Conservation (phyloP, 2,797 vertebrate species). For the Lepus oiostolus region DNA sequence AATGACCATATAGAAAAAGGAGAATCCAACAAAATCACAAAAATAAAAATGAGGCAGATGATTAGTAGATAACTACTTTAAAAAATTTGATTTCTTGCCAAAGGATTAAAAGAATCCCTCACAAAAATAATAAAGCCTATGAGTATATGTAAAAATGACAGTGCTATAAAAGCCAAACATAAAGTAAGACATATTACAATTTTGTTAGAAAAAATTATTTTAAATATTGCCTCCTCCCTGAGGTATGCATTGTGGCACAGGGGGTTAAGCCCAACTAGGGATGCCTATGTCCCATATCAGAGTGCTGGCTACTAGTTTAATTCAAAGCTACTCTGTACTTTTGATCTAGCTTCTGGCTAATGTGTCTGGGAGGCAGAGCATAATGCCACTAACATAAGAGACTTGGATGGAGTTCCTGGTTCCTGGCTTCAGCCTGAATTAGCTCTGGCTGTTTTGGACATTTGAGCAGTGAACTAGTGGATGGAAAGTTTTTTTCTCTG, state of each 20-base stretch:
- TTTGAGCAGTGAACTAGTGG: too few relatives aligned
- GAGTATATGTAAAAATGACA: conserved; percentile 47
- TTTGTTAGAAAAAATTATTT: conserved; percentile 7
- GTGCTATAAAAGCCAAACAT: conserved; percentile 1
- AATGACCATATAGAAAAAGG: not conserved
- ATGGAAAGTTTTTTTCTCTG: too few relatives aligned
- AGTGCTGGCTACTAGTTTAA: too few relatives aligned
- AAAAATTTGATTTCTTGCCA: conserved; percentile 18
- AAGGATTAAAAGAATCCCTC: not conserved
- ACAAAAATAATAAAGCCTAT: conserved; percentile 33
- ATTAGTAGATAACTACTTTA: not conserved
- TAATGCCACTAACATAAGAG: not conserved
- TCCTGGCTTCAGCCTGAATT: not conserved
- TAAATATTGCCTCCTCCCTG: not conserved
- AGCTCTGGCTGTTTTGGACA: too few relatives aligned
- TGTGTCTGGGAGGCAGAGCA: not conserved
- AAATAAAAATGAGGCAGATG: not conserved
- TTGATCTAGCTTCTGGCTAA: too few relatives aligned
- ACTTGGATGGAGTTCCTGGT: not conserved
- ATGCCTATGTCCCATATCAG: too few relatives aligned
- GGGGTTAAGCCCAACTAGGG: too few relatives aligned
- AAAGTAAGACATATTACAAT: not conserved
- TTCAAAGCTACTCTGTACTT: too few relatives aligned
- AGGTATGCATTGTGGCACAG: too few relatives aligned
- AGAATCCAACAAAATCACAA: not conserved